Base-by-base conservation (phyloP, 2,797 vertebrate species). In the Rhynchotus rufescens region DNA sequence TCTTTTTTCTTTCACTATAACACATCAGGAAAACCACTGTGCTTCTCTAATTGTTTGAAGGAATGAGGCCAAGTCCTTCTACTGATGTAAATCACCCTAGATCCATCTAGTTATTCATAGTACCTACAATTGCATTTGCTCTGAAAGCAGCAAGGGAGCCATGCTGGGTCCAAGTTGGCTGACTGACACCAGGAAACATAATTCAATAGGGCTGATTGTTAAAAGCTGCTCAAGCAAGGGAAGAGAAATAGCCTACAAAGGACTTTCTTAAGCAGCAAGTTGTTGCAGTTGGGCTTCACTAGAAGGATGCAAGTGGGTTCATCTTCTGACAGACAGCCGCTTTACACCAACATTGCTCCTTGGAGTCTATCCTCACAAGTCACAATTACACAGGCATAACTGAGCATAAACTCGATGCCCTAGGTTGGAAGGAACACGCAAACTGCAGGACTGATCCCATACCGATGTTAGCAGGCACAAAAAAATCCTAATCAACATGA, bases 51-150 rank as follows among this genome's bases (percentile, higher is more conserved):
- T 88, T 90, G 88, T 61, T 80, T 80, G 89, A 89, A 89, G 54
- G 84, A 87, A 87, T 73, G 83, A 88, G 83, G 80, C 83, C 95
- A 94, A 92, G 86, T 84, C 56, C 60, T 88, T 77, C 74, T 94
- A 91, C 88, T 94, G 91, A 91, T 96, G 89, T 92, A 94, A 93
- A 92, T 94, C 57, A 57, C 71, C 45, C 67, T 64, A 86, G 90
- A 66, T 81, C 64, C 86, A 84, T 76, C 90, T 88, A 0, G 12
- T 75, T 89, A 71, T 91, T 93, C 89, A 84, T 74, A 76, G 71
- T 30, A 51, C 3, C 5, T 83, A 93, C 71, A 88, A 78, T 60
- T 89, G 73, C 83, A 89, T 95, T 88, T 92, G 80, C 91, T 74
- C 71, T 84, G 91, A 91, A 86, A 92, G 89, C 79, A 83, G 76